Conservation (phyloP, 2,888 invertebrate species). For the Ennomos fuscantarius region DNA sequence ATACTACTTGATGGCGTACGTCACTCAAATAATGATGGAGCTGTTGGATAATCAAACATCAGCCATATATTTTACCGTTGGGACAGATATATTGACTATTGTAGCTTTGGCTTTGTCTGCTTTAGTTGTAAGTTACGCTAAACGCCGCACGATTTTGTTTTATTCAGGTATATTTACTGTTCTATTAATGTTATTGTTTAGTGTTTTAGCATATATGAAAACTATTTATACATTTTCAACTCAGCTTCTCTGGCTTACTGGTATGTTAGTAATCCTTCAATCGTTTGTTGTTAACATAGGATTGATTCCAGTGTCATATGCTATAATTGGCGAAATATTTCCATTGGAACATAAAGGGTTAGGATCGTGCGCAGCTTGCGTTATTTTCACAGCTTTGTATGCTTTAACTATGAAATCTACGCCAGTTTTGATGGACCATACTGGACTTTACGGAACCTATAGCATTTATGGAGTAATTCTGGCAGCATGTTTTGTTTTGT, state of each 20-base stretch:
- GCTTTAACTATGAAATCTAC: constrained; percentile 50
- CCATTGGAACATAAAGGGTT: constrained; percentile 55
- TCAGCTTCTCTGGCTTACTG: constrained; percentile 44
- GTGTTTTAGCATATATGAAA: constrained; percentile 45
- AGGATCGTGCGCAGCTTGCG: constrained; percentile 46
- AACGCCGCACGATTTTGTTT: constrained; percentile 51
- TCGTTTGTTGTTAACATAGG: constrained; percentile 47
- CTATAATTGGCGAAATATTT: constrained; percentile 53
- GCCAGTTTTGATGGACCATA: constrained; percentile 48
- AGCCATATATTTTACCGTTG: constrained; percentile 51
- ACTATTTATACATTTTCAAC: constrained; percentile 25
- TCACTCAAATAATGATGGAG: constrained; percentile 51
- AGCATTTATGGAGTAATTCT: constrained; percentile 46
- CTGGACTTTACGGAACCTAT: constrained; percentile 49
- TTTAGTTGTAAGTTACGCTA: constrained; percentile 44
- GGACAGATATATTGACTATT: constrained; percentile 47
- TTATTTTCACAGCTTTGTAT: constrained; percentile 49
- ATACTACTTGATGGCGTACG: constrained; percentile 51
- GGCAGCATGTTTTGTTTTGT: constrained; percentile 41
- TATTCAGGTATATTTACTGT: constrained; percentile 42
- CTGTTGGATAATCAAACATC: constrained; percentile 45
- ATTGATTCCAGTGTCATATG: constrained; percentile 48
- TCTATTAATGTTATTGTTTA: constrained; percentile 46
- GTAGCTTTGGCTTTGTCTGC: constrained; percentile 44
- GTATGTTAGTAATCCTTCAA: constrained; percentile 47